phyloP scores from a whole-genome alignment of 1,140 invertebrate species.

The Habropoda laboriosa region DNA sequence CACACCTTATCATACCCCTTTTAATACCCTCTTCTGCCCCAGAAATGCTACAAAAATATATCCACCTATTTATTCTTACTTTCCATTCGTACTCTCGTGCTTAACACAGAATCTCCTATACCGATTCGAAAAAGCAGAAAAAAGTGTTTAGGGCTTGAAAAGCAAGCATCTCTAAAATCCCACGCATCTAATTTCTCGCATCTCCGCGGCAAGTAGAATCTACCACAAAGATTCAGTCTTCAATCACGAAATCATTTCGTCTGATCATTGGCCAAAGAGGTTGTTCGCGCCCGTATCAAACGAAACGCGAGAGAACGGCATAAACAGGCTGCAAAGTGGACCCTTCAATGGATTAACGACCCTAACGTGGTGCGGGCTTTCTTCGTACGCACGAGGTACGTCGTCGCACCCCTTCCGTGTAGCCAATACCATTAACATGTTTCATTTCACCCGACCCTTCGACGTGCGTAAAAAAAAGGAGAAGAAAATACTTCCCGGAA shows the following conservation, averaged over 20 bases:
- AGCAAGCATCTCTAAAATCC: too few relatives aligned
- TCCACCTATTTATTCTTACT: too few relatives aligned
- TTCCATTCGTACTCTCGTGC: too few relatives aligned
- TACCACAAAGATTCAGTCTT: not conserved
- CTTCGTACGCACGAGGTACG: not conserved
- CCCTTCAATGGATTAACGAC: conserved; percentile 23
- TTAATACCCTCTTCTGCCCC: too few relatives aligned
- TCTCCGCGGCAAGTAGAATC: too few relatives aligned
- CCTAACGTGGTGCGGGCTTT: not conserved
- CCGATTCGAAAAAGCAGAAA: too few relatives aligned
- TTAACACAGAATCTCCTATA: too few relatives aligned
- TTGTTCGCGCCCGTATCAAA: not conserved
- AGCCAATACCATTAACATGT: conserved; percentile 48
- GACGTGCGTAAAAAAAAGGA: not conserved
- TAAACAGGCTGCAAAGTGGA: conserved; percentile 15
- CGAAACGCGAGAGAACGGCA: not conserved
- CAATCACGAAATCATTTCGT: not conserved
- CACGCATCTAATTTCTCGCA: too few relatives aligned
- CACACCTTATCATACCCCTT: too few relatives aligned
- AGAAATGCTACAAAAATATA: too few relatives aligned
- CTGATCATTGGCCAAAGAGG: not conserved
- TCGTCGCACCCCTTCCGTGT: conserved; percentile 22
- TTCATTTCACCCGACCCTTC: conserved; percentile 43
- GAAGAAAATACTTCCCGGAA: too few relatives aligned
- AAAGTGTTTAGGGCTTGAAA: too few relatives aligned